Evolutionary conservation across 2,797 vertebrate genomes (phyloP), one percentile per base, ranked within the genome.

Genomic region (Enteromius unitaeniatus): DNA sequence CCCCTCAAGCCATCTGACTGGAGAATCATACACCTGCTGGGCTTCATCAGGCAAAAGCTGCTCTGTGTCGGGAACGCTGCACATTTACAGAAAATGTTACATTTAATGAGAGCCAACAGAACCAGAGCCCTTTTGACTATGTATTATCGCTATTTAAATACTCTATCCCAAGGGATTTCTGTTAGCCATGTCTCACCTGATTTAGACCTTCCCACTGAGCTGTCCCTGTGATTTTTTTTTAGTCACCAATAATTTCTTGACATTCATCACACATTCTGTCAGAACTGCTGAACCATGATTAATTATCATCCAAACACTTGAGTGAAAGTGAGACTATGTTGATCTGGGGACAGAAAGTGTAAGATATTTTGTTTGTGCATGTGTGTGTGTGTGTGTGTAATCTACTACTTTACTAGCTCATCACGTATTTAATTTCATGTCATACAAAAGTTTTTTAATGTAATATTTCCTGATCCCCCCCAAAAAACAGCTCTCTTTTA

Each of bases 1-100:
- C 94, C 93, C 93, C 94, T 94, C 94, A 94, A 93, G 93, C 93
- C 94, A 95, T 94, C 94, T 95, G 94, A 94, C 89, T 92, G 90
- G 65, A 73, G 74, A 88, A 90, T 88, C 88, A 91, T 93, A 92
- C 93, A 95, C 94, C 93, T 95, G 93, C 90, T 93, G 92, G 90
- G 79, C 83, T 83, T 87, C 91, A 92, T 45, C 89, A 92, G 93
- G 92, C 93, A 94, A 93, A 91, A 93, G 92, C 91, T 91, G 92
- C 90, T 91, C 86, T 82, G 84, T 92, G 91, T 88, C 91, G 34
- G 19, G 42, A 58, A 58, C 2, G 3, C 34, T 58, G 58, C 64
- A 83, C 74, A 70, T 49, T 77, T 53, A 78, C 19, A 69, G 34
- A 70, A 58, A 55, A 47, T 49, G 14, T 49, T 78, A n/a, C 17